A percentile compares a stretch with the other conserved stretches of the same genome.
Evolutionary conservation across 2,113 vertebrate species (phyloP).

Genomic region (Cervus canadensis): DNA sequence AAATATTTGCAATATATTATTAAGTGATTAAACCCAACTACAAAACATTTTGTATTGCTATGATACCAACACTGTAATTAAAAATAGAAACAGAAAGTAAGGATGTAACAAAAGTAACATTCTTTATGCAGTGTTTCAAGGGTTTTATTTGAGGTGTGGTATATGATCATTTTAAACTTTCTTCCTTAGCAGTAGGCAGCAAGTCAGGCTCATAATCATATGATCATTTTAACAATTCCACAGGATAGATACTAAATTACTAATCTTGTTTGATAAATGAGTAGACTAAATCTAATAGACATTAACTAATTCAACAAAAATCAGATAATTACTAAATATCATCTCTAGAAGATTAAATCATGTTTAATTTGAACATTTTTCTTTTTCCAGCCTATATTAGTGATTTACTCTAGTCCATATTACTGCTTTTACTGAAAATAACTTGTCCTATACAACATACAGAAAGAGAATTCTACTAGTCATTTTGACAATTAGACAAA

Average conservation of each 20-base stretch:
- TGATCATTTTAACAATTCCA: not conserved
- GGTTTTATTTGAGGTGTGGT: not conserved
- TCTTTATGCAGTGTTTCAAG: not conserved
- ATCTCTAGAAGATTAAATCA: not conserved
- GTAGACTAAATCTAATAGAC: not conserved
- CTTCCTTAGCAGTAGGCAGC: not conserved
- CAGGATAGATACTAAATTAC: not conserved
- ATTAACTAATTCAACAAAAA: not conserved
- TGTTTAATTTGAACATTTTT: not conserved
- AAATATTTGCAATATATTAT: not conserved
- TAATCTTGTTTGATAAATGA: not conserved
- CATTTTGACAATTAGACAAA: not conserved
- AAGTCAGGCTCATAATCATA: not conserved
- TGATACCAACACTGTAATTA: not conserved
- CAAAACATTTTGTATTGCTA: not conserved
- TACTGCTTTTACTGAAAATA: not conserved
- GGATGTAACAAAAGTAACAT: not conserved
- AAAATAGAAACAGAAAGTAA: not conserved
- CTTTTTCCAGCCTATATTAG: not conserved
- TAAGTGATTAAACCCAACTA: not conserved
- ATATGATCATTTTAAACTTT: not conserved
- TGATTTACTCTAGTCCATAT: not conserved
- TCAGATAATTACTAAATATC: not conserved
- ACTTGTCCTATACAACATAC: not conserved
- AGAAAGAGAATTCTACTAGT: not conserved